phyloP scores from a whole-genome alignment of 2,113 vertebrate species.

The Solenodon paradoxus region DNA sequence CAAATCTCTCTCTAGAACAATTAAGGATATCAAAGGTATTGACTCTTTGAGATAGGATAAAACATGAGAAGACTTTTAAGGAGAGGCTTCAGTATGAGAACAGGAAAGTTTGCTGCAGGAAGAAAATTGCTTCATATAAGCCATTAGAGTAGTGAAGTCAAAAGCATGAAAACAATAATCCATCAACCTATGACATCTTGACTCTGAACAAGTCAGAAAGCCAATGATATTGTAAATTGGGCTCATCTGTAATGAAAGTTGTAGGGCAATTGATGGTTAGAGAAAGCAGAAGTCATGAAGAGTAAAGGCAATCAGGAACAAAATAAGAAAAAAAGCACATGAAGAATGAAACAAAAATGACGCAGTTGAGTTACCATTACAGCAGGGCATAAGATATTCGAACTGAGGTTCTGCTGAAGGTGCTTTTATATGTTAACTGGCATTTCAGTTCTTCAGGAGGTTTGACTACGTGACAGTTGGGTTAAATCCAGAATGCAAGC shows the following conservation, averaged over 20 bases:
- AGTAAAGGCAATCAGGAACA: neutral
- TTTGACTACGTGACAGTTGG: neutral
- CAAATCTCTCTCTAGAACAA: conserved; percentile 36
- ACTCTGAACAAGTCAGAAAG: neutral
- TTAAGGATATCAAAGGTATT: too few species aligned
- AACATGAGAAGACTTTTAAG: neutral
- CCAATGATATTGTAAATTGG: neutral
- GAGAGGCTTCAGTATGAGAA: neutral
- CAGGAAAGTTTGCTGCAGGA: neutral
- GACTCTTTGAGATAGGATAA: too few species aligned
- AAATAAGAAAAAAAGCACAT: neutral
- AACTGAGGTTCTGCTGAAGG: neutral
- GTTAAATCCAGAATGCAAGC: too few species aligned
- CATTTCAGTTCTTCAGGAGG: neutral
- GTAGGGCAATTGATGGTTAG: neutral
- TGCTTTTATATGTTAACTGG: neutral
- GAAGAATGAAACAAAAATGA: neutral
- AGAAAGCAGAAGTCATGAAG: neutral
- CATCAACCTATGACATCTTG: neutral
- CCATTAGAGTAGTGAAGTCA: neutral
- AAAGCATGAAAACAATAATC: neutral
- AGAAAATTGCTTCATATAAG: neutral
- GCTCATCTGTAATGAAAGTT: neutral
- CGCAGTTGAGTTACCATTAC: neutral
- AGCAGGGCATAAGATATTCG: neutral